Evolutionary conservation across 2,797 vertebrate species (phyloP).

Genomic region (Coreius guichenoti): DNA sequence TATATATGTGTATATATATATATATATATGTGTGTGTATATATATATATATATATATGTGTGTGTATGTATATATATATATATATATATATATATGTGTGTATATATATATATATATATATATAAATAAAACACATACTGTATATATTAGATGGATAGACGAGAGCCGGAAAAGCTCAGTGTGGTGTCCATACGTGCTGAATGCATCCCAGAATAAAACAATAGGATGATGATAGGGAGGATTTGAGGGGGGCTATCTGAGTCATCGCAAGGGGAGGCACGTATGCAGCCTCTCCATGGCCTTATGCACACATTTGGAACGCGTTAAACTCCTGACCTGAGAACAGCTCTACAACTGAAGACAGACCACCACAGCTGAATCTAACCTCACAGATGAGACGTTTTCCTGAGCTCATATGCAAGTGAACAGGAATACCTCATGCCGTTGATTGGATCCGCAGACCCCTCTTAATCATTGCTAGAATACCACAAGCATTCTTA

Average conservation of each 20-base stretch:
- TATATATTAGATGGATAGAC: constrained; percentile 9
- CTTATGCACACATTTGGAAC: constrained; percentile 71
- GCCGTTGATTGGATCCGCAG: constrained; percentile 21
- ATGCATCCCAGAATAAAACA: constrained; percentile 67
- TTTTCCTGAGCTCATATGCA: constrained; percentile 48
- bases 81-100: too few species aligned
- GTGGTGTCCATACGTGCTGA: constrained; percentile 68
- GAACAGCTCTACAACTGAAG: constrained; percentile 59
- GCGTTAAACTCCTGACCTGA: constrained; percentile 72
- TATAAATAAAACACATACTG: background rate
- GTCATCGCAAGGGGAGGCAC: constrained; percentile 65
- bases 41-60: too few species aligned
- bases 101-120: too few species aligned
- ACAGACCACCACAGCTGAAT: constrained; percentile 55
- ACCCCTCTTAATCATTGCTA: constrained; percentile 18
- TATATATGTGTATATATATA: too few species aligned
- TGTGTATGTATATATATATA: too few species aligned
- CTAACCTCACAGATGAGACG: constrained; percentile 54
- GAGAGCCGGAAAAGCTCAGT: constrained; percentile 48
- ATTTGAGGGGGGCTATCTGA: constrained; percentile 56
- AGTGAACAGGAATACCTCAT: constrained; percentile 27
- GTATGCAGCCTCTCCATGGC: constrained; percentile 63
- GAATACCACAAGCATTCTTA: constrained; percentile 9
- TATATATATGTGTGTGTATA: too few species aligned
- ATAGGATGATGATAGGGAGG: constrained; percentile 66